phyloP scores from a whole-genome alignment of 2,888 invertebrate genomes.

The Cephalotes varians region DNA sequence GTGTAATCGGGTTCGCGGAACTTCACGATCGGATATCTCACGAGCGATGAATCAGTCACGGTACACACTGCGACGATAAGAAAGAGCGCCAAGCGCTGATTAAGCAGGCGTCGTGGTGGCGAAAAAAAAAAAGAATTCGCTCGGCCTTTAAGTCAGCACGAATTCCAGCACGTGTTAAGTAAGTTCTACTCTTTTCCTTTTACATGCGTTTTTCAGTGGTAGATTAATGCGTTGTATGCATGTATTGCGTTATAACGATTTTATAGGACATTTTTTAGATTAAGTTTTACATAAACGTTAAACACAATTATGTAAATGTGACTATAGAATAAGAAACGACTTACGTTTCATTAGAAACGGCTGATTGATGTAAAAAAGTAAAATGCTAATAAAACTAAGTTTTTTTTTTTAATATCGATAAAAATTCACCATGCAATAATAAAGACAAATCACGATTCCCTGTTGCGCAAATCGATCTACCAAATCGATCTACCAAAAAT shows the following conservation, averaged over 20 bases:
- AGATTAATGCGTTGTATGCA: neutral
- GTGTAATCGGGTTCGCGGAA: constrained; percentile 11
- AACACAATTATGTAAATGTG: neutral
- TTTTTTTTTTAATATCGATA: neutral
- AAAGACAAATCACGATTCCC: neutral
- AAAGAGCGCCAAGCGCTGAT: constrained; percentile 38
- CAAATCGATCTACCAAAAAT: neutral
- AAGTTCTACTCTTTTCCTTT: neutral
- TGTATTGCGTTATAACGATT: constrained; percentile 6
- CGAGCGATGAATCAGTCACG: constrained; percentile 39
- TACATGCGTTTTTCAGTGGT: neutral
- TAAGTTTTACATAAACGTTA: neutral
- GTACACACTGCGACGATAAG: constrained; percentile 33
- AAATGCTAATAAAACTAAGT: neutral
- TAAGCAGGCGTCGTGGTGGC: constrained; percentile 37
- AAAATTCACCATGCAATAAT: neutral
- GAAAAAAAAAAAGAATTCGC: constrained; percentile 9
- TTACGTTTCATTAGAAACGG: neutral
- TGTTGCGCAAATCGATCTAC: neutral
- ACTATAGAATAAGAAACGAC: neutral
- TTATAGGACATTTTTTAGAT: neutral
- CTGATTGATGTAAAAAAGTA: neutral
- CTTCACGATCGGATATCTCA: constrained; percentile 18
- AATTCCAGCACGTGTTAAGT: constrained; percentile 28
- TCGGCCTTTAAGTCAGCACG: constrained; percentile 24